Evolutionary conservation across 2,113 vertebrate species (phyloP).

Genomic region (Cheilinus undulatus): DNA sequence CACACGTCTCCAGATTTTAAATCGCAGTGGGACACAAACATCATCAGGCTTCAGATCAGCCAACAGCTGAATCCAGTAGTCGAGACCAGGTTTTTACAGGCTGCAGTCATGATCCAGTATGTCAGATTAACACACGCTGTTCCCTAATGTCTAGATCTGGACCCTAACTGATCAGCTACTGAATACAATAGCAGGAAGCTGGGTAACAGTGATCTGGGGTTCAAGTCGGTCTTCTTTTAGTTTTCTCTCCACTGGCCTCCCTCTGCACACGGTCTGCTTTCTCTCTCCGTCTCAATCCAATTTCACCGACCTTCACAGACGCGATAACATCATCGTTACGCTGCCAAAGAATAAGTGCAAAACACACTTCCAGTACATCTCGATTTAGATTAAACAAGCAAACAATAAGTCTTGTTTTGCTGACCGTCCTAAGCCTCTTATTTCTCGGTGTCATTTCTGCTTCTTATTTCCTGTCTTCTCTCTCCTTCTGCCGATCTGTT

Average conservation of each 20-base stretch:
- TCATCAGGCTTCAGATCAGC: no score
- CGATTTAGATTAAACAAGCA: slow-evolving; percentile 35
- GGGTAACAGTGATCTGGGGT: no score
- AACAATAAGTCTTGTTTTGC: slow-evolving; percentile 8
- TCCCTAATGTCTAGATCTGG: no score
- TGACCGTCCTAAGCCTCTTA: background rate
- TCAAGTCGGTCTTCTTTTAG: background rate
- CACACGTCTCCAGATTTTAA: no score
- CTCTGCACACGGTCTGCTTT: background rate
- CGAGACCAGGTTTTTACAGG: no score
- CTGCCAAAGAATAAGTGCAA: background rate
- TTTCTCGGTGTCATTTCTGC: background rate
- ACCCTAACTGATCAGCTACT: no score
- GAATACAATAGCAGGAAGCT: no score
- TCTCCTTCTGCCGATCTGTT: background rate
- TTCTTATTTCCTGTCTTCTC: background rate
- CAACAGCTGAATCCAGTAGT: no score
- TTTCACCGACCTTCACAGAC: slow-evolving; percentile 15
- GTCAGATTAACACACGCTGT: no score
- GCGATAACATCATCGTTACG: slow-evolving; percentile 11
- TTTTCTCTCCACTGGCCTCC: background rate
- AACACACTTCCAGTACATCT: slow-evolving; percentile 28
- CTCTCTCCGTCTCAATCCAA: slow-evolving; percentile 11
- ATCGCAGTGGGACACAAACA: no score
- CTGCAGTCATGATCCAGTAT: no score